Base-by-base conservation (phyloP, 2,888 invertebrate species). In the Neoaliturus tenellus region DNA sequence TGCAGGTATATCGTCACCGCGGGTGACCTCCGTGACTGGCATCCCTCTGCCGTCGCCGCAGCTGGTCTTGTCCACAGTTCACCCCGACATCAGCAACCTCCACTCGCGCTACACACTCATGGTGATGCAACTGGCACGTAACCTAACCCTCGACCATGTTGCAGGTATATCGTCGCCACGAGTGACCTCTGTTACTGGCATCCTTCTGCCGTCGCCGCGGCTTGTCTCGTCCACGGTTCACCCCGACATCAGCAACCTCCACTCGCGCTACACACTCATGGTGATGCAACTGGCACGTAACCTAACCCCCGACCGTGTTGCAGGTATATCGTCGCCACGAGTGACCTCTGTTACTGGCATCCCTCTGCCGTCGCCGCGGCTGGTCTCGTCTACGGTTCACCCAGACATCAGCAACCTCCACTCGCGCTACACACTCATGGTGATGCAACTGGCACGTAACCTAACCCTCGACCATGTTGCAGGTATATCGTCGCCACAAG, bases 391-490 rank as follows among this genome's bases (percentile, higher is more conserved):
- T 0, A 94, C 95, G 0, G 96, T 98, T 75, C 98, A 98, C 90
- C 96, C 97, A 0, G 98, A 98, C 89, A 97, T 98, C 84, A 97
- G 97, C 41, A 96, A 98, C 89, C 92, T 98, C 25, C 97, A 98
- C 89, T 95, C 95, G 0, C 93, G 97, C 6, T 98, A 98, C 90
- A 96, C 97, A 0, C 91, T 98, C 23, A 96, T 98, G 96, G 93
- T 96, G 55, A 98, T 98, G 98, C 98, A 98, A 91, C 98, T 95
- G 88, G 98, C 98, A n/a, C n/a, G n/a, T n/a, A n/a, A n/a, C n/a
- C n/a, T n/a, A n/a, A n/a, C n/a, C n/a, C n/a, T n/a, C n/a, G n/a
- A n/a, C n/a, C n/a, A n/a, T n/a, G n/a, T 83, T 86, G 0, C 88
- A 94, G 94, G 96, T 83, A 95, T 98, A 28, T 96, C 97, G 6